A percentile compares a stretch with the other conserved stretches of the same genome.
Conservation (phyloP, 2,888 invertebrate species). For the Erpobdella octoculata region DNA sequence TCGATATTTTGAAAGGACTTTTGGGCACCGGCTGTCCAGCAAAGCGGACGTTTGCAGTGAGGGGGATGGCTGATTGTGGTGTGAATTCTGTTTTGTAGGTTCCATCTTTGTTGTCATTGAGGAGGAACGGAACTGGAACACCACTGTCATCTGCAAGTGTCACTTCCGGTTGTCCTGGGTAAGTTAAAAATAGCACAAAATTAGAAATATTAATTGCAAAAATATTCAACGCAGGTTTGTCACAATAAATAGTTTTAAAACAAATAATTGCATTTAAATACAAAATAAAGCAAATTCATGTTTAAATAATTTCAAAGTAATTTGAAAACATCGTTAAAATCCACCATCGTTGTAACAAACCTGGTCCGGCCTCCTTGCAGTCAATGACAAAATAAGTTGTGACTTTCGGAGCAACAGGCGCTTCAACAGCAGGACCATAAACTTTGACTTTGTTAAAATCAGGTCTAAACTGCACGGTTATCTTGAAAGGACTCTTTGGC, state of each 20-base stretch:
- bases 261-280: not conserved
- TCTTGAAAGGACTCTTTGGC: slow-evolving; percentile 30
- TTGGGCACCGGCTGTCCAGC: slow-evolving; percentile 47
- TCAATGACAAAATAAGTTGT: slow-evolving; percentile 76
- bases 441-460: slow-evolving; percentile 59
- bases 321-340: slow-evolving; percentile 45
- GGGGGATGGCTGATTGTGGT: not conserved
- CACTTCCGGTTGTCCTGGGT: slow-evolving; percentile 21
- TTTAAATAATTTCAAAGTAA: not conserved
- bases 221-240: no score
- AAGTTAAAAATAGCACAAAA: not conserved
- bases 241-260: not conserved
- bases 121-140: not conserved
- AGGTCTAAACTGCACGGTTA: slow-evolving; percentile 53
- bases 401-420: slow-evolving; percentile 61
- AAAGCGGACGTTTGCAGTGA: slow-evolving; percentile 41
- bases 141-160: not conserved
- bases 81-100: slow-evolving; percentile 4
- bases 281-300: not conserved
- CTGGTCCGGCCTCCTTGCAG: slow-evolving; percentile 68
- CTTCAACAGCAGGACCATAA: slow-evolving; percentile 63
- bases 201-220: not conserved
- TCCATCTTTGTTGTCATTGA: slow-evolving; percentile 12
- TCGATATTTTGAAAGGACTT: slow-evolving; percentile 49
- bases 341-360: slow-evolving; percentile 48